phyloP scores from a whole-genome alignment of 2,888 invertebrate genomes.

The Corythucha ciliata region DNA sequence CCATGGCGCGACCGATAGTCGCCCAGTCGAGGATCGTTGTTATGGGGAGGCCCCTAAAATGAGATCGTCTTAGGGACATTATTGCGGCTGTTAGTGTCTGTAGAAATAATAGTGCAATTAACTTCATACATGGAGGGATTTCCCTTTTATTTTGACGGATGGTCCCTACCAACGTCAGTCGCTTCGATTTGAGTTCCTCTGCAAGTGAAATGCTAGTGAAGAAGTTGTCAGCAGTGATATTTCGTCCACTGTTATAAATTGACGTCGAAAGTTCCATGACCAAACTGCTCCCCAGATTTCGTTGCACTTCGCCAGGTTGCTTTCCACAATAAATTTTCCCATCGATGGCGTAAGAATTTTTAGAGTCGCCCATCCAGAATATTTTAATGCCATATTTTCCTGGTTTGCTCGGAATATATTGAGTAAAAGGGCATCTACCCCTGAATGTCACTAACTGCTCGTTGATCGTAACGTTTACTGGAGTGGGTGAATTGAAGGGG shows the following conservation, averaged over 20 bases:
- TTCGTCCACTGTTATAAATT: slow-evolving; percentile 27
- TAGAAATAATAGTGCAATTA: too few relatives aligned
- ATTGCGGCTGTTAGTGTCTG: too few relatives aligned
- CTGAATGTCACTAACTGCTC: too few relatives aligned
- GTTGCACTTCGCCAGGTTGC: slow-evolving; percentile 25
- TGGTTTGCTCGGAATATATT: slow-evolving; percentile 22
- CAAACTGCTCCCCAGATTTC: slow-evolving; percentile 19
- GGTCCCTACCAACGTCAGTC: slow-evolving; percentile 30
- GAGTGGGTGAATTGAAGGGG: too few relatives aligned
- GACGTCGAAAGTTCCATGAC: slow-evolving; percentile 18
- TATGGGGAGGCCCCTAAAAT: too few relatives aligned
- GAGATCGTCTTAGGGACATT: too few relatives aligned
- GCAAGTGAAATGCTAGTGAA: too few relatives aligned
- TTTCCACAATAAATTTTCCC: slow-evolving; percentile 27
- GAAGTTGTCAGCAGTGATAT: slow-evolving; percentile 30
- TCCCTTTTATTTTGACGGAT: slow-evolving; percentile 21
- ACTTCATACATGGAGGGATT: slow-evolving; percentile 1
- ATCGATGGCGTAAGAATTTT: slow-evolving; percentile 20
- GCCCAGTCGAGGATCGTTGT: too few relatives aligned
- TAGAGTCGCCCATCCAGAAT: slow-evolving; percentile 22
- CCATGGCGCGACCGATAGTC: too few relatives aligned
- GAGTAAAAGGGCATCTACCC: background rate
- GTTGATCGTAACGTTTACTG: too few relatives aligned
- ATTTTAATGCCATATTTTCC: slow-evolving; percentile 28
- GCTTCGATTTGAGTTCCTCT: too few relatives aligned